These are phyloP conservation scores for Sminthurinus aureus DNA, from an alignment of 2,888 invertebrate species.

Conservation along the genomic window DNA sequence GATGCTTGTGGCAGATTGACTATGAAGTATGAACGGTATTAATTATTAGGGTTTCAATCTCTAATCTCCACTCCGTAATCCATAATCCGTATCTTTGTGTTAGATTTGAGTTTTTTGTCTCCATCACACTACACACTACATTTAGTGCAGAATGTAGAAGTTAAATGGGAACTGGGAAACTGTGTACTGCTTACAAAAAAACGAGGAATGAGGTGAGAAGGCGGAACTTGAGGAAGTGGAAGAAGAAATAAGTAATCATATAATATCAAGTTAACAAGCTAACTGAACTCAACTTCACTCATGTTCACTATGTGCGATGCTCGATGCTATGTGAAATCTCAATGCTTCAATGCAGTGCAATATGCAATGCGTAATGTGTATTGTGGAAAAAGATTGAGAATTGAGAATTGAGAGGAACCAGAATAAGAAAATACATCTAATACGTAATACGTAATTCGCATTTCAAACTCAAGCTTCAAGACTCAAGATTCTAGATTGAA, in stretches of 20 bases:
- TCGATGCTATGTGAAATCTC: no score
- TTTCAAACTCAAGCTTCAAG: no score
- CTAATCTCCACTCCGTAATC: no score
- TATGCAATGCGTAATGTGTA: no score
- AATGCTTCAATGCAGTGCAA: no score
- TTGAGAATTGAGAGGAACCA: neutral
- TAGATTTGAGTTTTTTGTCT: no score
- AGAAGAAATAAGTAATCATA: neutral
- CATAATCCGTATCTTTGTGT: no score
- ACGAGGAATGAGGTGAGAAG: slow-evolving; percentile 31
- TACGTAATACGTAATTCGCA: neutral
- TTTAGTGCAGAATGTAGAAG: neutral
- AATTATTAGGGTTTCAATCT: slow-evolving; percentile 13
- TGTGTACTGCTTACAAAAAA: neutral
- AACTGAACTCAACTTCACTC: slow-evolving; percentile 36
- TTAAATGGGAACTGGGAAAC: neutral
- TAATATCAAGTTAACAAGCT: slow-evolving; percentile 25
- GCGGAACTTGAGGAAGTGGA: slow-evolving; percentile 37
- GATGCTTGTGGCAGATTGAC: neutral
- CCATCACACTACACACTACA: no score
- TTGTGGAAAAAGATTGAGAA: no score
- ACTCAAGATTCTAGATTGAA: no score
- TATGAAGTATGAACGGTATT: neutral
- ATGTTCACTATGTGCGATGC: neutral
- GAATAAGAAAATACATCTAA: neutral